These are phyloP conservation scores for Quadriops clusia DNA, from an alignment of 2,888 invertebrate species.

Conservation along the genomic window DNA sequence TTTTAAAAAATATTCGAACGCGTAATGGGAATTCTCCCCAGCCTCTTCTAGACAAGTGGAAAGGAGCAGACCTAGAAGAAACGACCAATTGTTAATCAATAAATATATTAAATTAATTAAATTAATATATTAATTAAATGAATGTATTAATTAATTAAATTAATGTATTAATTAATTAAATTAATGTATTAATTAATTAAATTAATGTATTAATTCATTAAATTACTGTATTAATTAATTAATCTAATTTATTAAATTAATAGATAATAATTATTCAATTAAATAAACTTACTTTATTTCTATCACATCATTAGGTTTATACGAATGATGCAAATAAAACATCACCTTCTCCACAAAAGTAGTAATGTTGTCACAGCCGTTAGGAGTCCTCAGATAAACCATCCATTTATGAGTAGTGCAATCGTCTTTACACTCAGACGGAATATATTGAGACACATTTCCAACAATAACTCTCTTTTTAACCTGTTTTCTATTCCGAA, in stretches of 20 bases:
- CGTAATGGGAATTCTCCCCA: conserved; percentile 88
- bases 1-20: conserved; percentile 67
- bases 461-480: conserved; percentile 41
- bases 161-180: no score
- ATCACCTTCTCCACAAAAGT: conserved; percentile 59
- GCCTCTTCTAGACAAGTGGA: conserved; percentile 71
- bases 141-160: no score
- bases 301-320: conserved; percentile 74
- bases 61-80: conserved; percentile 63
- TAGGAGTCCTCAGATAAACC: conserved; percentile 67
- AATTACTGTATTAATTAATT: no score
- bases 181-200: no score
- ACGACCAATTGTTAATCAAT: no score
- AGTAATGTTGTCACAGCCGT: conserved; percentile 46
- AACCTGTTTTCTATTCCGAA: conserved; percentile 26
- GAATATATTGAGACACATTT: conserved; percentile 76
- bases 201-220: no score
- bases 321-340: conserved; percentile 74
- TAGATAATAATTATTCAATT: no score
- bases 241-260: no score
- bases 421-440: conserved; percentile 53
- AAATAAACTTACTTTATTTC: conserved; percentile 60
- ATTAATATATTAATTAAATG: no score
- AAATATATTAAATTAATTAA: no score
- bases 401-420: conserved; percentile 82